These are phyloP conservation scores for Ctenochaetus hawaiiensis DNA, from an alignment of 2,797 vertebrate genomes.

Conservation along the genomic window DNA sequence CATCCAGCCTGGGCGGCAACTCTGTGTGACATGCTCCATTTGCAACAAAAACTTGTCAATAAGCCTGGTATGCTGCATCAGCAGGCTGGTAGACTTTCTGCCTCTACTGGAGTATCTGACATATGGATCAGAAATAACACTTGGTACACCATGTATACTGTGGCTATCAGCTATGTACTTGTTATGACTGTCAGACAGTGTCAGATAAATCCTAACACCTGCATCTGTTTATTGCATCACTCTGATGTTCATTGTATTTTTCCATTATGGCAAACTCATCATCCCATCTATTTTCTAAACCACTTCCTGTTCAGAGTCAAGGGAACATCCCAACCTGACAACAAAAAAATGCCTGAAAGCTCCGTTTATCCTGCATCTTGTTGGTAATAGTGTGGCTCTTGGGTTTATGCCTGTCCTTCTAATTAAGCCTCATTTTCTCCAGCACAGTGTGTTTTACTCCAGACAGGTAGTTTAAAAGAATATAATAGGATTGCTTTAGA, in stretches of 20 bases:
- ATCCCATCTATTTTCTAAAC: constrained; percentile 13
- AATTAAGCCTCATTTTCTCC: not conserved
- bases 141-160: not conserved
- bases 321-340: constrained; percentile 13
- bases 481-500: not conserved
- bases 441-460: not conserved
- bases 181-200: not conserved
- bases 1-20: constrained; percentile 57
- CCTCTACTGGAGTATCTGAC: constrained; percentile 9
- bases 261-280: constrained; percentile 4
- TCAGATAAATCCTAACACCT: not conserved
- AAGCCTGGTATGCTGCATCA: constrained; percentile 68
- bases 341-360: not conserved
- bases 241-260: constrained; percentile 20
- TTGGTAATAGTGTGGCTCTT: not conserved
- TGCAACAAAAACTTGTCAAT: constrained; percentile 78
- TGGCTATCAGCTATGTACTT: not conserved
- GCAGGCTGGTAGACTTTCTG: constrained; percentile 23
- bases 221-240: not conserved
- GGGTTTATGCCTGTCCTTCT: not conserved
- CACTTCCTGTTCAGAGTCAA: constrained; percentile 9
- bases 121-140: not conserved
- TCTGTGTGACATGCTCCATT: constrained; percentile 67
- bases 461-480: not conserved
- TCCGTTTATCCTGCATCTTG: not conserved